phyloP scores from a whole-genome alignment of 53 echinoderm and acorn worm species.

The Echinarachnius parma region DNA sequence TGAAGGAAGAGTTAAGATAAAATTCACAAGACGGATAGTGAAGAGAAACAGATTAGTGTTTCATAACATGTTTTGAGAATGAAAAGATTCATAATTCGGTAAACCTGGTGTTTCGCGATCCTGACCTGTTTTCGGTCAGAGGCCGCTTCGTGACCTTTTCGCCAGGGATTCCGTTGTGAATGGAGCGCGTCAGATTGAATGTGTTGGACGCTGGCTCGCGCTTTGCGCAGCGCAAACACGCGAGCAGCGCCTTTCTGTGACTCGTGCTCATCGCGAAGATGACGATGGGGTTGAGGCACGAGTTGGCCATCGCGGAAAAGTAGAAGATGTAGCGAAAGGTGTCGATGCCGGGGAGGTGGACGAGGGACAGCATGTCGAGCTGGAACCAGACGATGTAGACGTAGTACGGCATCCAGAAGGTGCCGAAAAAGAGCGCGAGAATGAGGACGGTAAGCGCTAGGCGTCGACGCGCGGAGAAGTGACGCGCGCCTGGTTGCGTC shows the following conservation, averaged over 20 bases:
- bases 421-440: constrained; percentile 68
- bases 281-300: constrained; percentile 54
- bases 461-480: constrained; percentile 66
- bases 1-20: too few species aligned
- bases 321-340: constrained; percentile 47
- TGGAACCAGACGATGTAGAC: constrained; percentile 57
- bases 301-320: constrained; percentile 58
- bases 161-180: constrained; percentile 34
- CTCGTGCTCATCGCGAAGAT: constrained; percentile 58
- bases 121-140: constrained; percentile 27
- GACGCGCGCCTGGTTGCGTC: constrained; percentile 69
- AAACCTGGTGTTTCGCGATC: constrained; percentile 35
- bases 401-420: constrained; percentile 80
- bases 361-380: constrained; percentile 23
- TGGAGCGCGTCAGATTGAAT: constrained; percentile 19
- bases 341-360: constrained; percentile 12
- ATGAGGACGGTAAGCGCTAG: constrained; percentile 73
- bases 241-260: constrained; percentile 50
- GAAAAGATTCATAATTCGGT: constrained; percentile 18
- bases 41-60: too few species aligned
- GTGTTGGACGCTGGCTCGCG: constrained; percentile 5
- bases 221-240: constrained; percentile 50
- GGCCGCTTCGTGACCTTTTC: constrained; percentile 37
- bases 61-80: too few species aligned
- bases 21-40: too few species aligned